Percentiles rank a stretch among this genome's conserved stretches.
Evolutionary conservation across 2,888 invertebrate species (phyloP).

Genomic region (Clunio marinus): DNA sequence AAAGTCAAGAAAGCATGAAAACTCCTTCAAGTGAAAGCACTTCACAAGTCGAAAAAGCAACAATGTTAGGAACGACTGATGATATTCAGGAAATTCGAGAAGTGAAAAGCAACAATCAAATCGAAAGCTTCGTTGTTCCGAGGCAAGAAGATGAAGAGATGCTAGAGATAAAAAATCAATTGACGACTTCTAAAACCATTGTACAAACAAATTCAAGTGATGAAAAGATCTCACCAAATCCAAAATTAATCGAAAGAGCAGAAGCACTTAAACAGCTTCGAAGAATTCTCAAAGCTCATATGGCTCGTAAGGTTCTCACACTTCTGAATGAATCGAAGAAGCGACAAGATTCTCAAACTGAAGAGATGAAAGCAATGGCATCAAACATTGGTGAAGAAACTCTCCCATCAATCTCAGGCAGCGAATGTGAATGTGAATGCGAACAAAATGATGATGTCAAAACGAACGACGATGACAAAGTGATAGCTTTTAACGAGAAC

Average conservation of each 20-base stretch:
- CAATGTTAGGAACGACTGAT: neutral
- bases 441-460: neutral
- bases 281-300: neutral
- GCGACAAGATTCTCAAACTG: neutral
- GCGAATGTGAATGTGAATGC: neutral
- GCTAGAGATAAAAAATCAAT: too few species aligned
- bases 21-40: neutral
- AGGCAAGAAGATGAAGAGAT: neutral
- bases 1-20: too few species aligned
- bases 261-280: neutral
- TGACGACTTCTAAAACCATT: neutral
- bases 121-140: neutral
- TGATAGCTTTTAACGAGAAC: neutral
- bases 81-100: neutral
- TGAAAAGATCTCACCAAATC: neutral
- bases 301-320: neutral
- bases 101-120: neutral
- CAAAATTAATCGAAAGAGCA: neutral
- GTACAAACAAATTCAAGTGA: neutral
- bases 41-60: neutral
- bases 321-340: neutral
- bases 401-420: neutral
- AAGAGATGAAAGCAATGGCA: neutral
- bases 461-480: constrained; percentile 3
- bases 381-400: constrained; percentile 2